These are phyloP conservation scores for Ceyx melanurus DNA, from an alignment of 2,113 vertebrate species.

Conservation along the genomic window DNA sequence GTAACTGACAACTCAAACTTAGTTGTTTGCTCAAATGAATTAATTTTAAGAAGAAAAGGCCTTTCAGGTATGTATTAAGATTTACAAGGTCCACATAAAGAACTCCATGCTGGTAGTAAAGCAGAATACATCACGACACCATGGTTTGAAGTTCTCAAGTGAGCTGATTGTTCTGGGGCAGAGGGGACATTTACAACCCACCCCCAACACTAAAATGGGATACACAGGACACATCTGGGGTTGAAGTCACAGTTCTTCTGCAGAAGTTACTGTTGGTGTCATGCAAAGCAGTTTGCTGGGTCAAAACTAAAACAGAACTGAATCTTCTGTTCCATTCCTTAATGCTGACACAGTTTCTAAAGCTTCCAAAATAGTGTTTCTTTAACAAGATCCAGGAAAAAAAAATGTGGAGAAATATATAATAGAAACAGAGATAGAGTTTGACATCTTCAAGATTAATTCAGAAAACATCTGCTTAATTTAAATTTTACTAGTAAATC, in stretches of 20 bases:
- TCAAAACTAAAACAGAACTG: not conserved
- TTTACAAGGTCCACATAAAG: not conserved
- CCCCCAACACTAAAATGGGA: not conserved
- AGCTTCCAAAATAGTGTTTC: not conserved
- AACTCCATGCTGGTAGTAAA: not conserved
- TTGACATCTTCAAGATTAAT: not conserved
- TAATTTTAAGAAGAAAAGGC: not conserved
- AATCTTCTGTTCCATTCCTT: not conserved
- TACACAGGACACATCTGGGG: not conserved
- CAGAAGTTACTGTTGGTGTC: not conserved
- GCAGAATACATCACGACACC: not conserved
- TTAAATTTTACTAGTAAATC: constrained; percentile 35
- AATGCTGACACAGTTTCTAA: constrained; percentile 12
- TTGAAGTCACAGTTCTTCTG: not conserved
- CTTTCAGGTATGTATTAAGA: not conserved
- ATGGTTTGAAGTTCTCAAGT: not conserved
- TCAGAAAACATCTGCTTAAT: constrained; percentile 22
- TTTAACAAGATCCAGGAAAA: not conserved
- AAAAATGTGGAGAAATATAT: not conserved
- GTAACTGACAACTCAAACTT: not conserved
- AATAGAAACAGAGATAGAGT: not conserved
- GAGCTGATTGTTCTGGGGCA: not conserved
- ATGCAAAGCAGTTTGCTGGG: not conserved
- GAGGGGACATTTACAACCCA: not conserved
- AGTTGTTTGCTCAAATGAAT: not conserved